Evolutionary conservation across 2,888 invertebrate genomes (phyloP).

Genomic region (Drosophila birchii): DNA sequence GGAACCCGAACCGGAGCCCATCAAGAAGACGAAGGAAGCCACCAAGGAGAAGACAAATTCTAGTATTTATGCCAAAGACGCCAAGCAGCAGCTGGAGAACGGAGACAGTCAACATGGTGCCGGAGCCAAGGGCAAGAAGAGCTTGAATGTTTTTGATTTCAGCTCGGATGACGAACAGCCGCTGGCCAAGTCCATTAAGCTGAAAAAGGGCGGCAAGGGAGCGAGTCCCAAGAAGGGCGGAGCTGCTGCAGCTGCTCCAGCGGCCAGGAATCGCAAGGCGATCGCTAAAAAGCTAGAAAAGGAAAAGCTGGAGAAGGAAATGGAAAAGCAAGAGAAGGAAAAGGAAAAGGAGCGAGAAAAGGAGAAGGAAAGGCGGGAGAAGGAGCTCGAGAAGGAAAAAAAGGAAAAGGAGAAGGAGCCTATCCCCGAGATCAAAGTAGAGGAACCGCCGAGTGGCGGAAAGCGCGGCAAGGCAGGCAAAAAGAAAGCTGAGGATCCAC

Average conservation of each 20-base stretch:
- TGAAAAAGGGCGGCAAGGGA: conserved; percentile 75
- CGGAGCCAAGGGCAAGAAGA: conserved; percentile 58
- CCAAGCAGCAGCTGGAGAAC: conserved; percentile 67
- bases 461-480: conserved; percentile 54
- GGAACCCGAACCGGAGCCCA: conserved; percentile 27
- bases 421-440: conserved; percentile 10
- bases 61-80: conserved; percentile 67
- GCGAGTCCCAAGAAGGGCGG: conserved; percentile 57
- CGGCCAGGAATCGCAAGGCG: conserved; percentile 54
- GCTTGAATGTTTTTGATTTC: conserved; percentile 84
- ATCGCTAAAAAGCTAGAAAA: conserved; percentile 34
- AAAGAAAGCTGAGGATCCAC: conserved; percentile 58
- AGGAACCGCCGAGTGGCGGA: conserved; percentile 31
- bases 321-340: conserved; percentile 21
- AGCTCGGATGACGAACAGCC: conserved; percentile 87
- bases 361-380: conserved; percentile 28
- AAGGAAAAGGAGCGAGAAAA: conserved; percentile 17
- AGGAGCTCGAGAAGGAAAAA: conserved; percentile 9
- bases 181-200: conserved; percentile 83
- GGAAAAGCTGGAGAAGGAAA: conserved; percentile 16
- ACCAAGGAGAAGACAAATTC: conserved; percentile 71
- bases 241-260: conserved; percentile 35
- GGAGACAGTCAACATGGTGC: conserved; percentile 50
- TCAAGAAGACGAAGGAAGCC: conserved; percentile 39
- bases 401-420: conserved; percentile 33